Evolutionary conservation across 2,113 vertebrate genomes (phyloP), one percentile per base, ranked within the genome.

Genomic region (Caretta caretta): DNA sequence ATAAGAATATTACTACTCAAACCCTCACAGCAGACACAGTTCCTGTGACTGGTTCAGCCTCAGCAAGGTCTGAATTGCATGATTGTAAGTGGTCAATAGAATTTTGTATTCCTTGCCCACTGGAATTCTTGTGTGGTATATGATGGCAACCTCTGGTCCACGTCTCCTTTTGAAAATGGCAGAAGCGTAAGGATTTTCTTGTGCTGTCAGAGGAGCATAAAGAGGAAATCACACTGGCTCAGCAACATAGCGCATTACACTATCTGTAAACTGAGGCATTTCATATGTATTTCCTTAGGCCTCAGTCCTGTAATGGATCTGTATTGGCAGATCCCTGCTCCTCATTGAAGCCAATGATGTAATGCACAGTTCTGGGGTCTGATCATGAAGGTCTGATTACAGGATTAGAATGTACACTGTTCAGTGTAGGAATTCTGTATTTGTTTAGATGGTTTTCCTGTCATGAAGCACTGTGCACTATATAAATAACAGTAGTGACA

Each of bases 11-110:
- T 1, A 29, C 85, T 11, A 22, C 4, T 8, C 38, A 22, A 17
- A 1, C 69, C 2, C 8, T 35, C 14, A 29, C 38, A 54, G 53
- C 7, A 20, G 27, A 62, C 48, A 93, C 80, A 48, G 8, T 93
- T 95, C 92, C 88, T 38, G 65, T 86, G 80, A 93, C 89, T 96
- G 87, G 85, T 95, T 90, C 90, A 51, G 62, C 85, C 62, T 86
- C 78, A 83, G 25, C 2, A 50, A 24, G 6, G 4, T 14, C 20
- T 81, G 35, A 80, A 29, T 4, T n/a, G 1, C 87, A 87, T 17
- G 42, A 42, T 24, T 85, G 6, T 75, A 48, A 17, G 0, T 81
- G 10, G 3, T 83, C 86, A 87, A 90, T 5, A 56, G 46, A 22
- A 46, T 90, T 88, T 38, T 54, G 29, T 4, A 22, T 7, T 5